Conservation (phyloP, 1,140 invertebrate species). For the silkworm (Bombyx mori) region DNA sequence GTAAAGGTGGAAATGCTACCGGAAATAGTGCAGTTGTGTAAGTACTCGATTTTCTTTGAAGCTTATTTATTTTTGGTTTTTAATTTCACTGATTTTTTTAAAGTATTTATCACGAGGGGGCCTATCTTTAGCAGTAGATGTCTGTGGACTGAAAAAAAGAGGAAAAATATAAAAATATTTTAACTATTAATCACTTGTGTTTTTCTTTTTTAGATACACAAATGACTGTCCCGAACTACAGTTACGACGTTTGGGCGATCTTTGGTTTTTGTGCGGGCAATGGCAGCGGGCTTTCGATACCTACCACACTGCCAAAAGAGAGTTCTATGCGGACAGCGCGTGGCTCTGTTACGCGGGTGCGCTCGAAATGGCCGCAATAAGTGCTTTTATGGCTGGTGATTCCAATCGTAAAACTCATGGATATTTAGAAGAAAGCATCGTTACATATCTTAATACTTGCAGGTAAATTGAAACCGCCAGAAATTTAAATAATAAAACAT, state of each 20-base stretch:
- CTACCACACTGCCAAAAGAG: constrained; percentile 96
- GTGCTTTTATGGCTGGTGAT: constrained; percentile 91
- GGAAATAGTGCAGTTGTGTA: constrained; percentile 87
- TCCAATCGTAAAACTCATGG: constrained; percentile 83
- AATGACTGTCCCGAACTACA: constrained; percentile 94
- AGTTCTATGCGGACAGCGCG: constrained; percentile 96
- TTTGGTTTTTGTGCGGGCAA: constrained; percentile 97
- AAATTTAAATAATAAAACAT: background rate
- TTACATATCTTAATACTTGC: constrained; percentile 90
- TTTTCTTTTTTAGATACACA: constrained; percentile 77
- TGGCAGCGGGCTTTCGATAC: constrained; percentile 92
- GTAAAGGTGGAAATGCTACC: constrained; percentile 81
- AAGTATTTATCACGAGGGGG: background rate
- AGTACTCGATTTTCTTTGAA: constrained; percentile 29
- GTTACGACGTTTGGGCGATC: constrained; percentile 90
- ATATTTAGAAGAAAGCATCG: constrained; percentile 95
- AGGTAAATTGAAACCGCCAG: constrained; percentile 69
- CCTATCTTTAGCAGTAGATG: too few relatives aligned
- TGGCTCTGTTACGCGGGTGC: constrained; percentile 98
- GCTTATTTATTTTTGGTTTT: constrained; percentile 7
- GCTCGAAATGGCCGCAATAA: constrained; percentile 94
- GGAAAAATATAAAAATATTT: too few relatives aligned
- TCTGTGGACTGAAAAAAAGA: too few relatives aligned
- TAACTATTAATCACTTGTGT: too few relatives aligned
- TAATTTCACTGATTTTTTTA: background rate